Evolutionary conservation across 2,888 invertebrate species (phyloP).

Genomic region (Lissonota sp.): DNA sequence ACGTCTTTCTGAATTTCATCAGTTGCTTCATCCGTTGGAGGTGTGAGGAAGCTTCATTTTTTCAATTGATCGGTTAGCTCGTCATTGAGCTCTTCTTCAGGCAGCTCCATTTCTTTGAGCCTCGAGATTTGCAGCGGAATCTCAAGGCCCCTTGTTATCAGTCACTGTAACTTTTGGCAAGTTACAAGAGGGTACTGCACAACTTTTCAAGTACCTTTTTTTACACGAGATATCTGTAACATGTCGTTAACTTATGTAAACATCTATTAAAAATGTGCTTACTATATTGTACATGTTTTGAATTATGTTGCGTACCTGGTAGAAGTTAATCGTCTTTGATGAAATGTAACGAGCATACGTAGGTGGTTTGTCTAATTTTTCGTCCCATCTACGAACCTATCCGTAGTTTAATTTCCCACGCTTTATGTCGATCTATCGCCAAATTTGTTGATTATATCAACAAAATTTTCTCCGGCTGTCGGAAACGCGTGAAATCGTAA

Average conservation of each 20-base stretch:
- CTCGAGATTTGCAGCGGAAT: not conserved
- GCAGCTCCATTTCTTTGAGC: not conserved
- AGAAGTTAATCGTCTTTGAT: conserved; percentile 32
- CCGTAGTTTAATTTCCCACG: conserved; percentile 33
- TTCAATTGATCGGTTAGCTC: not conserved
- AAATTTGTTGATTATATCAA: conserved; percentile 34
- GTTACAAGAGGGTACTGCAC: conserved; percentile 48
- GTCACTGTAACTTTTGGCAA: conserved; percentile 29
- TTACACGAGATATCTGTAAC: not conserved
- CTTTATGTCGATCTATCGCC: conserved; percentile 21
- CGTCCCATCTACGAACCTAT: conserved; percentile 7
- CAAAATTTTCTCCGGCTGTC: conserved; percentile 19
- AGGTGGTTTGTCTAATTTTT: conserved; percentile 20
- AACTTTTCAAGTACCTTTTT: conserved; percentile 25
- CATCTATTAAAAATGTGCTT: too few relatives aligned
- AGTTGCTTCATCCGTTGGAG: too few relatives aligned
- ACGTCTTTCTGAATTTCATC: not conserved
- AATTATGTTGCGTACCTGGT: conserved; percentile 22
- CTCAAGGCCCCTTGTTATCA: not conserved
- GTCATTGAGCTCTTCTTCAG: too few relatives aligned
- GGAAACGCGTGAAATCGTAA: conserved; percentile 46
- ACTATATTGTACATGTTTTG: too few relatives aligned
- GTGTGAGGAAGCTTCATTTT: not conserved
- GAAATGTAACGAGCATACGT: conserved; percentile 54
- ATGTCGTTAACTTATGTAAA: not conserved